A percentile compares a stretch with the other conserved stretches of the same genome.
Conservation (phyloP, 2,113 vertebrate genomes). For the Sinocyclocheilus maitianheensis region DNA sequence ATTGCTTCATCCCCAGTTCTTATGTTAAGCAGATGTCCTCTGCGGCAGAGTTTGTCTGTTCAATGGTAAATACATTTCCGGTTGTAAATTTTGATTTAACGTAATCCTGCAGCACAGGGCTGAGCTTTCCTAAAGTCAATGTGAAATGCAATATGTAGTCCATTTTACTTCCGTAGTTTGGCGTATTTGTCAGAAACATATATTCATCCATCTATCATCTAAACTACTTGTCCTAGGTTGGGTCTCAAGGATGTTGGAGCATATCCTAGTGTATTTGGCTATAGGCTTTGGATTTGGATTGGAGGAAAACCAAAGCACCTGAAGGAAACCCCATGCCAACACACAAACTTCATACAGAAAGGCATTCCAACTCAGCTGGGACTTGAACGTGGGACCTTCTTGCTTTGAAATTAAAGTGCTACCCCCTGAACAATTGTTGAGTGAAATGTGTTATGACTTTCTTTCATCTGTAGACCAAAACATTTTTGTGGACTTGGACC, state of each 20-base stretch:
- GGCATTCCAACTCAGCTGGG: too few species aligned
- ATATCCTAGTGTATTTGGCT: neutral
- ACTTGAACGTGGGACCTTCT: neutral
- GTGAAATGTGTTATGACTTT: neutral
- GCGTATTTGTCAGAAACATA: neutral
- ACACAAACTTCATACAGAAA: neutral
- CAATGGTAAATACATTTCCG: neutral
- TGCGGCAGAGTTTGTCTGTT: slow-evolving; percentile 9
- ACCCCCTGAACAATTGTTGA: too few species aligned
- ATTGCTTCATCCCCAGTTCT: slow-evolving; percentile 16
- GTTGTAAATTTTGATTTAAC: slow-evolving; percentile 10
- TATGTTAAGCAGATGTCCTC: slow-evolving; percentile 2
- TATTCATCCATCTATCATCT: neutral
- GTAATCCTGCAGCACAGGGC: neutral
- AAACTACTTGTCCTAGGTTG: neutral
- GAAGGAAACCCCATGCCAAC: neutral
- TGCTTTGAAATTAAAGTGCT: neutral
- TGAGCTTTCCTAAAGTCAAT: neutral
- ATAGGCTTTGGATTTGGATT: neutral
- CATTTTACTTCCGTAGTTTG: neutral
- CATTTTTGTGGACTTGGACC: neutral
- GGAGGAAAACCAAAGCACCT: neutral
- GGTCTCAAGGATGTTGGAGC: neutral
- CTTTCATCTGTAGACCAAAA: neutral
- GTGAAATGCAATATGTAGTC: neutral